Percentiles rank a stretch among this genome's conserved stretches.
phyloP scores from a whole-genome alignment of 1,140 invertebrate genomes.

The Myzus persicae region DNA sequence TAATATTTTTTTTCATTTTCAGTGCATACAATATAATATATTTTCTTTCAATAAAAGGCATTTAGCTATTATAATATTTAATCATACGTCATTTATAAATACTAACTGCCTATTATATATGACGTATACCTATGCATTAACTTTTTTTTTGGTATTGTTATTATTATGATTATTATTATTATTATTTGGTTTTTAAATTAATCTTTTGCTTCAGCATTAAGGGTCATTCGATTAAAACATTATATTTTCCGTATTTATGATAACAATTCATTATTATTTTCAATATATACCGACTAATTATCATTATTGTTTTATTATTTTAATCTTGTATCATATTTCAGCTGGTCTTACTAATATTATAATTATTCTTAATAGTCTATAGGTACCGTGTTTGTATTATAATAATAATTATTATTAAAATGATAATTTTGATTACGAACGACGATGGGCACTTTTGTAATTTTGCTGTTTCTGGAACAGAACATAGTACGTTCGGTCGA shows the following conservation, averaged over 20 bases:
- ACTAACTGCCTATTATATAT: not conserved
- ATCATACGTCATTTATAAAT: not conserved
- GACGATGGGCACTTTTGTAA: not conserved
- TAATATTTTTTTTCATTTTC: not conserved
- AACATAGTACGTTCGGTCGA: not conserved
- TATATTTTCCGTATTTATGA: no score
- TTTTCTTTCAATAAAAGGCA: not conserved
- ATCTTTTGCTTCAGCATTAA: no score
- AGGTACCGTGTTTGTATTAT: not conserved
- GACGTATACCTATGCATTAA: not conserved
- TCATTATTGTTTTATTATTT: not conserved
- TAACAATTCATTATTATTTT: no score
- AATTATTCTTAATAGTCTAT: not conserved
- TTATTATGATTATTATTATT: no score
- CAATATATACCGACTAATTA: not conserved
- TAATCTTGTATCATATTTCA: not conserved
- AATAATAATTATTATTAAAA: not conserved
- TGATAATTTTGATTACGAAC: not conserved
- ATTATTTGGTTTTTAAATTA: no score
- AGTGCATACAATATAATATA: not conserved
- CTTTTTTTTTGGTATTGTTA: not conserved
- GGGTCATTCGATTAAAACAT: no score
- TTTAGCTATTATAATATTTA: not conserved
- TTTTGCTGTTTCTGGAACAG: not conserved
- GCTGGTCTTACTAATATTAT: no score